phyloP scores from a whole-genome alignment of 1,140 invertebrate species.

The Eriocheir sinensis region DNA sequence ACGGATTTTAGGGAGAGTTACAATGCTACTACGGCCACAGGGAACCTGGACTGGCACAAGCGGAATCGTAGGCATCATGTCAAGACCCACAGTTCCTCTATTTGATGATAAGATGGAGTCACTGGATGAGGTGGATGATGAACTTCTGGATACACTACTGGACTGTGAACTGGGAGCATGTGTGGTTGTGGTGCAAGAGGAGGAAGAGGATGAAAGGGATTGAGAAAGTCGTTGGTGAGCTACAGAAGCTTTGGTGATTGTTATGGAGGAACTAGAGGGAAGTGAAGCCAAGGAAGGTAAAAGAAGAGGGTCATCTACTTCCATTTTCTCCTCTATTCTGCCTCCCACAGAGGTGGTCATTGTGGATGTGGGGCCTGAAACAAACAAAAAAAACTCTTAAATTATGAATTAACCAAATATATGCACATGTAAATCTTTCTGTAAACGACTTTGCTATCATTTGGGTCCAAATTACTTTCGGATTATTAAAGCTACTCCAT shows the following conservation, averaged over 20 bases:
- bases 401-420: not conserved
- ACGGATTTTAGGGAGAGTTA: slow-evolving; percentile 60
- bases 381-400: not conserved
- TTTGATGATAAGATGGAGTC: slow-evolving; percentile 48
- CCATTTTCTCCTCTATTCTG: slow-evolving; percentile 67
- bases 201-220: slow-evolving; percentile 52
- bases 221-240: slow-evolving; percentile 55
- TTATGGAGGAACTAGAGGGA: slow-evolving; percentile 66
- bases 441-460: too few relatives aligned
- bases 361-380: slow-evolving; percentile 24
- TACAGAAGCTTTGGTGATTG: slow-evolving; percentile 70
- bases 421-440: too few relatives aligned
- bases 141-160: slow-evolving; percentile 48
- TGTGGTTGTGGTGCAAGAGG: slow-evolving; percentile 40
- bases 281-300: slow-evolving; percentile 59
- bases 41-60: slow-evolving; percentile 77
- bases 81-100: slow-evolving; percentile 54
- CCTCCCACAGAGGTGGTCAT: slow-evolving; percentile 41
- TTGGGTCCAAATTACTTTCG: too few relatives aligned
- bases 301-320: slow-evolving; percentile 63
- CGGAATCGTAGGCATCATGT: slow-evolving; percentile 79
- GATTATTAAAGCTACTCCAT: too few relatives aligned
- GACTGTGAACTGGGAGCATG: slow-evolving; percentile 41
- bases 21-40: slow-evolving; percentile 58
- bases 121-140: not conserved